Conservation (phyloP, 2,888 invertebrate genomes). For the Sminthurinus aureus region DNA sequence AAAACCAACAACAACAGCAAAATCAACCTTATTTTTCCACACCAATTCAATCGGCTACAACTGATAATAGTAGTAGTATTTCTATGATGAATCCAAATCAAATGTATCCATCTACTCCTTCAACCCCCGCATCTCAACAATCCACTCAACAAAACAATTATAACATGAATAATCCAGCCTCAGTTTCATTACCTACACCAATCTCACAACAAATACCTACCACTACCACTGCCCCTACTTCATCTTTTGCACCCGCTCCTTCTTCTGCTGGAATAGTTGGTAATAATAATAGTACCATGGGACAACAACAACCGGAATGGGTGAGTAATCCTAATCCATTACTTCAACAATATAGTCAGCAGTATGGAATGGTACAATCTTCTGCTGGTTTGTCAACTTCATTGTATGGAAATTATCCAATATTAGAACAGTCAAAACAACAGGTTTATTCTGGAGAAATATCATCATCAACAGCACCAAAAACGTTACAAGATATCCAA, state of each 20-base stretch:
- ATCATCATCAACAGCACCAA: too few relatives aligned
- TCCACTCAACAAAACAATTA: background rate
- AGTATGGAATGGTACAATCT: conserved; percentile 27
- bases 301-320: conserved; percentile 14
- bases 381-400: background rate
- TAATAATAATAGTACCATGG: background rate
- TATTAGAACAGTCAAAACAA: conserved; percentile 34
- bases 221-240: too few relatives aligned
- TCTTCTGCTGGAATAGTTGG: too few relatives aligned
- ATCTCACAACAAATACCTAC: too few relatives aligned
- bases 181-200: background rate
- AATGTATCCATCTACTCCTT: background rate
- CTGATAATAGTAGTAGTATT: background rate
- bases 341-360: conserved; percentile 33
- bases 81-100: background rate
- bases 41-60: conserved; percentile 49
- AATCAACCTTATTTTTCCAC: conserved; percentile 31
- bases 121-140: conserved; percentile 30
- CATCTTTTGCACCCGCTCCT: too few relatives aligned
- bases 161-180: background rate
- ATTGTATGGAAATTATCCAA: conserved; percentile 37
- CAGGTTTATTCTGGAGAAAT: background rate
- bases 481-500: too few relatives aligned
- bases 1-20: background rate
- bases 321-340: conserved; percentile 38